Evolutionary conservation across 2,888 invertebrate species (phyloP), one percentile per base, ranked within the genome.

Genomic region (Alsophila aescularia): DNA sequence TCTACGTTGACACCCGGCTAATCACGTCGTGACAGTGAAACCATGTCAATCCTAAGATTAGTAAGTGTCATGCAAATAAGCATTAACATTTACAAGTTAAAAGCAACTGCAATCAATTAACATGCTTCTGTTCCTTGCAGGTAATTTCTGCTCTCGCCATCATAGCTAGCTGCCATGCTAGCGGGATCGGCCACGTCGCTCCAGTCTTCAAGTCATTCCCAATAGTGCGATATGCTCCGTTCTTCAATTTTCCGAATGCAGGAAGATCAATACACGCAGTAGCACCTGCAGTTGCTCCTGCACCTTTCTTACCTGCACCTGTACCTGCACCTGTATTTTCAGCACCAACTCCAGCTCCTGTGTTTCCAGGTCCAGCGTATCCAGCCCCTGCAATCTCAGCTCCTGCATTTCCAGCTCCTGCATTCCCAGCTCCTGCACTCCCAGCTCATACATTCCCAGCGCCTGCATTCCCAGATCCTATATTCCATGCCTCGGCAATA

Each of bases 161-260:
- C 63, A 81, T 89, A 83, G 86, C 84, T 83, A 84, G 86, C 75
- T 85, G 84, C 42, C 70, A 77, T 53, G 89, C 90, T 80, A 91
- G 91, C 60, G 90, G 89, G 51, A 64, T 90, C 58, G 87, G 87
- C 58, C 87, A 88, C 55, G 39, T 87, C 1, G 51, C 78, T 45
- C 74, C 89, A 53, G 81, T 81, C 43, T 72, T 87, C 13, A 86
- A 80, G 65, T 81, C 90, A 0, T 67, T 81, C 29, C 84, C 90
- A 1, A 72, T 90, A 15, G 90, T 90, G 0, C 79, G 90, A 60
- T 90, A 91, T 67, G 88, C 91, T 39, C 91, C 91, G 6, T 91
- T 85, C 74, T 91, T 89, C 73, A 91, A 83, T 64, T 90, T 91
- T 32, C 90, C 91, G 10, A 79, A 78, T 51, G 79, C 77, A 45